Evolutionary conservation across 1,140 invertebrate species (phyloP).

Genomic region (Formica selysi): DNA sequence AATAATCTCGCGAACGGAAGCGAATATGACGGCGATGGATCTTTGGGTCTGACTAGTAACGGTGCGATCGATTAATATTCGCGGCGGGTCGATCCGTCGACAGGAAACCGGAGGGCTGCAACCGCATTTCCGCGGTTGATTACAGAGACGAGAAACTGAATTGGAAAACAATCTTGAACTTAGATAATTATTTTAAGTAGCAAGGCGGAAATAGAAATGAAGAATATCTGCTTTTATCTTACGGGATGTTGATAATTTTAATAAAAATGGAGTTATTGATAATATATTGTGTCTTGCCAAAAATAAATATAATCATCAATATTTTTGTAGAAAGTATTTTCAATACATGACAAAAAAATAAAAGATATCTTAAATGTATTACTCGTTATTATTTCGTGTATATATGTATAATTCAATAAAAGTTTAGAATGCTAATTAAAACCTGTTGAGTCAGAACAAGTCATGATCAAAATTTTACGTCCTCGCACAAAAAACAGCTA

Average conservation of each 20-base stretch:
- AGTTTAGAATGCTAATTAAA: slow-evolving; percentile 29
- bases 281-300: too few relatives aligned
- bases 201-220: background rate
- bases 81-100: slow-evolving; percentile 8
- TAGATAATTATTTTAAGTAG: background rate
- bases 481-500: background rate
- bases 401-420: background rate
- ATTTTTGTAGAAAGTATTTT: slow-evolving; percentile 12
- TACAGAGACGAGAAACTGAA: slow-evolving; percentile 30
- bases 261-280: background rate
- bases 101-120: slow-evolving; percentile 42
- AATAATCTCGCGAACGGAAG: slow-evolving; percentile 21
- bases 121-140: slow-evolving; percentile 60
- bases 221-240: background rate
- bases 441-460: background rate
- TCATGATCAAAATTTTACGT: slow-evolving; percentile 7
- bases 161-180: background rate
- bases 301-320: background rate
- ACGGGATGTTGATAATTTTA: background rate
- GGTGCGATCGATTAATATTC: slow-evolving; percentile 48
- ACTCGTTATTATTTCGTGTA: slow-evolving; percentile 1
- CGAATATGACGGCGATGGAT: slow-evolving; percentile 7
- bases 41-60: slow-evolving; percentile 23
- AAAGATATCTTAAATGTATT: slow-evolving; percentile 4
- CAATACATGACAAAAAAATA: background rate